These are phyloP conservation scores for Hydrolagus colliei DNA, from an alignment of 2,797 vertebrate genomes.

Conservation along the genomic window DNA sequence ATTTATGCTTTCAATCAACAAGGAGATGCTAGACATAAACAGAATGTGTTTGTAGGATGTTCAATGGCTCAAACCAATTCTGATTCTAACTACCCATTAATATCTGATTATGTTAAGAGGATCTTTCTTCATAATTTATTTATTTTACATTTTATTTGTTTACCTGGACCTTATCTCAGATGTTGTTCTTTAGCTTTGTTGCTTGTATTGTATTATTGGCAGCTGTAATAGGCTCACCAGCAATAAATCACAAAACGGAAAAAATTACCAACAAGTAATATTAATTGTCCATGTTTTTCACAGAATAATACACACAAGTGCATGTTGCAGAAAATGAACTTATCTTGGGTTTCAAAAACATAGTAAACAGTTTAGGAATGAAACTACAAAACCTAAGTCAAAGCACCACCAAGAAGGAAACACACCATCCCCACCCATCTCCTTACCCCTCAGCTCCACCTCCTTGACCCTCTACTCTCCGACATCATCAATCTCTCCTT, in stretches of 20 bases:
- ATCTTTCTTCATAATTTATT: too few relatives aligned
- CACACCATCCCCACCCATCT: too few relatives aligned
- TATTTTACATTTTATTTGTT: neutral
- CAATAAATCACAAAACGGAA: neutral
- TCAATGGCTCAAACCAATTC: neutral
- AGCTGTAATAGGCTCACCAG: neutral
- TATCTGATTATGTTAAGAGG: too few relatives aligned
- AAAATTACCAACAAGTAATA: neutral
- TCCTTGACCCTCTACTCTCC: too few relatives aligned
- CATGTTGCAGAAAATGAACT: too few relatives aligned
- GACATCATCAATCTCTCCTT: too few relatives aligned
- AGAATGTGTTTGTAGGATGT: neutral
- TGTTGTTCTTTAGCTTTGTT: neutral
- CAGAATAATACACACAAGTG: neutral
- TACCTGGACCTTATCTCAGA: neutral
- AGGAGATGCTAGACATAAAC: neutral
- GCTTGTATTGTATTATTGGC: neutral
- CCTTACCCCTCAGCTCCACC: too few relatives aligned
- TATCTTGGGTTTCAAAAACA: too few relatives aligned
- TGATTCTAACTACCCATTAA: neutral
- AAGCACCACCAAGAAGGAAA: too few relatives aligned
- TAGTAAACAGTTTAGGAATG: too few relatives aligned
- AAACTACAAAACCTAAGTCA: too few relatives aligned
- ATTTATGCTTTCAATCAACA: neutral
- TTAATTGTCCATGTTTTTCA: neutral